Evolutionary conservation across 2,797 vertebrate species (phyloP).

Genomic region (Sebastes matsubarae): DNA sequence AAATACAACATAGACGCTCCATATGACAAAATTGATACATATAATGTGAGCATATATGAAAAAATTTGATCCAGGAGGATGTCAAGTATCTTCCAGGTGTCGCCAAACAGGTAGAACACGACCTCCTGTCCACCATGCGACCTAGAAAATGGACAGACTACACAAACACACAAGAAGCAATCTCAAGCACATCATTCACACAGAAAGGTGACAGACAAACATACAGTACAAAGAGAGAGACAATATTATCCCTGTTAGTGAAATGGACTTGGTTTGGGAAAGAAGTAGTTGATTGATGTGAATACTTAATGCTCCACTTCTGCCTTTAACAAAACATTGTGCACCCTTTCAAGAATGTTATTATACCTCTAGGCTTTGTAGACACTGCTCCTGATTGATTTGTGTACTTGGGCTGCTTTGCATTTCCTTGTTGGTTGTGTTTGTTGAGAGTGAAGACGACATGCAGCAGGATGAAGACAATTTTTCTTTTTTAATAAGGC

Average conservation of each 20-base stretch:
- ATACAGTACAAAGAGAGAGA: background rate
- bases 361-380: background rate
- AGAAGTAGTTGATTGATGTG: background rate
- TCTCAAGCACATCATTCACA: background rate
- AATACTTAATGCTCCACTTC: background rate
- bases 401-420: background rate
- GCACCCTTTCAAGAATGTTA: background rate
- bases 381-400: background rate
- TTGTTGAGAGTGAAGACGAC: background rate
- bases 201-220: background rate
- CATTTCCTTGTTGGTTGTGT: background rate
- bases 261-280: background rate
- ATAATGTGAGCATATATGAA: background rate
- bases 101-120: background rate
- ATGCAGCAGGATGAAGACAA: background rate
- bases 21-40: too few relatives aligned
- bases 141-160: background rate
- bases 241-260: background rate
- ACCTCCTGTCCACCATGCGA: background rate
- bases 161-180: background rate
- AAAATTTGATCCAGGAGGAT: background rate
- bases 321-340: background rate
- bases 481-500: background rate
- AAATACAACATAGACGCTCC: too few relatives aligned
- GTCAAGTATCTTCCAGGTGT: background rate